Percentiles rank a stretch among this genome's conserved stretches.
Conservation (phyloP, 2,888 invertebrate genomes). For the Sesia apiformis region DNA sequence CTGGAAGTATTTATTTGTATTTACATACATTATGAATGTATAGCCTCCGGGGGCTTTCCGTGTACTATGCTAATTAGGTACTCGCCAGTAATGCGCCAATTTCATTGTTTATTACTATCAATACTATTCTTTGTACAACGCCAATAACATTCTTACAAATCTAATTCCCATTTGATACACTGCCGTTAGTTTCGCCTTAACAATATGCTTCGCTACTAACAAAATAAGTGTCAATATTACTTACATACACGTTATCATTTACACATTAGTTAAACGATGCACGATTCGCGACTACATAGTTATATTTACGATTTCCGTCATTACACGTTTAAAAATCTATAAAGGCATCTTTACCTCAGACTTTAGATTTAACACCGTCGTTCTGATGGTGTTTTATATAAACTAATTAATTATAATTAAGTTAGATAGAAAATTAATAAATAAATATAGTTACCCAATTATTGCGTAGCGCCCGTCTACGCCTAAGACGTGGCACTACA, state of each 20-base stretch:
- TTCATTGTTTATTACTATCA: constrained; percentile 64
- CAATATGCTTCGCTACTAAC: constrained; percentile 59
- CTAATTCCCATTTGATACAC: constrained; percentile 61
- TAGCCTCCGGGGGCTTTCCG: constrained; percentile 65
- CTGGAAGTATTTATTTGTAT: constrained; percentile 49
- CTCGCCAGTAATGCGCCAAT: constrained; percentile 76
- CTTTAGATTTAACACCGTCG: constrained; percentile 71
- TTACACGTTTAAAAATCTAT: constrained; percentile 69
- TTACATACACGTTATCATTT: constrained; percentile 56
- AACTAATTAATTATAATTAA: constrained; percentile 64
- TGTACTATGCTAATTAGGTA: constrained; percentile 72
- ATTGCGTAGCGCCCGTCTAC: not conserved
- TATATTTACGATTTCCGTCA: constrained; percentile 49
- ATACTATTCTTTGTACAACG: constrained; percentile 72
- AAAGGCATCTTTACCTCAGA: constrained; percentile 75
- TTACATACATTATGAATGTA: constrained; percentile 43
- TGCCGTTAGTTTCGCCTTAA: constrained; percentile 61
- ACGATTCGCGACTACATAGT: constrained; percentile 45
- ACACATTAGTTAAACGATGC: constrained; percentile 65
- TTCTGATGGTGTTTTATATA: constrained; percentile 56
- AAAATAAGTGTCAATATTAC: constrained; percentile 71
- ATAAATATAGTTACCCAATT: constrained; percentile 61
- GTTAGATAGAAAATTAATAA: constrained; percentile 57
- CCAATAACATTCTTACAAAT: constrained; percentile 65
- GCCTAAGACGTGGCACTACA: too few species aligned